Conservation (phyloP, 2,113 vertebrate species). For the Oreocharis arfaki region DNA sequence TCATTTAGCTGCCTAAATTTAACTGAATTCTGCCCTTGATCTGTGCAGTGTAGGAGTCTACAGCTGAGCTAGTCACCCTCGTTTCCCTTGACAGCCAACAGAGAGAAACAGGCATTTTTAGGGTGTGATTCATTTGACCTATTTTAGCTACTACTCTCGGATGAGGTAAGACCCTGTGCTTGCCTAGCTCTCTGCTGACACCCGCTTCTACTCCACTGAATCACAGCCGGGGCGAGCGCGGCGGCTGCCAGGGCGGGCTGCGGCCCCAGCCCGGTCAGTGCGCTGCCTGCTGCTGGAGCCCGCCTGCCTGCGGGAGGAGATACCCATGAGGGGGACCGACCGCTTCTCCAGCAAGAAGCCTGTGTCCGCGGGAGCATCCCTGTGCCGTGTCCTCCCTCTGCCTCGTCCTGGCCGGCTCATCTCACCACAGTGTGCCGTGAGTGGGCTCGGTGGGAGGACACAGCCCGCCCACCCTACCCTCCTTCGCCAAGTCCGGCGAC, state of each 20-base stretch:
- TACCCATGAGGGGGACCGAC: neutral
- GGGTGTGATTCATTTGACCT: constrained; percentile 65
- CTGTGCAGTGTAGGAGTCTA: constrained; percentile 34
- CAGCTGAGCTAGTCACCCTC: constrained; percentile 29
- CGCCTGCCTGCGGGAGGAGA: neutral
- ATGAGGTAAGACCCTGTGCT: constrained; percentile 39
- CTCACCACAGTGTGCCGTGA: neutral
- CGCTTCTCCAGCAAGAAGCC: neutral
- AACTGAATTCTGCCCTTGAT: constrained; percentile 42
- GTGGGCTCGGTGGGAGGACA: neutral
- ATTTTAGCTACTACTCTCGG: constrained; percentile 56
- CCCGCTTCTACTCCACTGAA: neutral
- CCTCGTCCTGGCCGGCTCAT: neutral
- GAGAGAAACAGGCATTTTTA: constrained; percentile 53
- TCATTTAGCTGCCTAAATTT: constrained; percentile 25
- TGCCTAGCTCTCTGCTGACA: constrained; percentile 54
- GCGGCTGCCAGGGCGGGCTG: neutral
- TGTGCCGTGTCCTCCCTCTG: neutral
- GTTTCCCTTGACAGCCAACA: constrained; percentile 40
- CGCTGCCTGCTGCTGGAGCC: neutral
- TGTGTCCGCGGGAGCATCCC: neutral
- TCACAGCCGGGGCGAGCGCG: neutral
- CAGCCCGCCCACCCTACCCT: neutral
- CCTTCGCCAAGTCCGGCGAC: neutral
- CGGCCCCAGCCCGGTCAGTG: neutral